Percentiles rank a stretch among this genome's conserved stretches.
phyloP scores from a whole-genome alignment of 2,113 vertebrate species.

The Uropsilus gracilis region DNA sequence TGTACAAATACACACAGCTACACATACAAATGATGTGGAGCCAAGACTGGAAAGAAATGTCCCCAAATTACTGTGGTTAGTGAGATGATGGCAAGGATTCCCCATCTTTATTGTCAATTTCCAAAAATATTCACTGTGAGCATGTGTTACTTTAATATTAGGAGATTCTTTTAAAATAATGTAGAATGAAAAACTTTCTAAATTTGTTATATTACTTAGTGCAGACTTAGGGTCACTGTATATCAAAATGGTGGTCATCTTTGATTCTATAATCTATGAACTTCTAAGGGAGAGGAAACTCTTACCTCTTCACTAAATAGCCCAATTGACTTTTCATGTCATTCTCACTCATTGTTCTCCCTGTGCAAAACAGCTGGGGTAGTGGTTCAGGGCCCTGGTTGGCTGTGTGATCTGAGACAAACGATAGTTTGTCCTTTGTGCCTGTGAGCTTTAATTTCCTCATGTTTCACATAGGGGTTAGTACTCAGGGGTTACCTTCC shows the following conservation, averaged over 20 bases:
- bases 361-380: not conserved
- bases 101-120: not conserved
- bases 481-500: not conserved
- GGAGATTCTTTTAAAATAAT: conserved; percentile 7
- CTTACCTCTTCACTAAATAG: not conserved
- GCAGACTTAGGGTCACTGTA: not conserved
- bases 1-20: not conserved
- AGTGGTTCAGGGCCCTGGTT: not conserved
- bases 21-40: not conserved
- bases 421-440: not conserved
- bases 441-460: not conserved
- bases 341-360: not conserved
- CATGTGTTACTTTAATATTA: not conserved
- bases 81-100: not conserved
- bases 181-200: not conserved
- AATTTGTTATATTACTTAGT: not conserved
- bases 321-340: not conserved
- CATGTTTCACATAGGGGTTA: not conserved
- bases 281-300: not conserved
- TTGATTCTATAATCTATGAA: not conserved
- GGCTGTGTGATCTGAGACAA: not conserved
- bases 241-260: not conserved
- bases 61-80: not conserved
- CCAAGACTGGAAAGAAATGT: not conserved
- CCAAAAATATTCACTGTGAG: not conserved